A percentile compares a stretch with the other conserved stretches of the same genome.
phyloP scores from a whole-genome alignment of 2,888 invertebrate species.

The Synergus gifuensis region DNA sequence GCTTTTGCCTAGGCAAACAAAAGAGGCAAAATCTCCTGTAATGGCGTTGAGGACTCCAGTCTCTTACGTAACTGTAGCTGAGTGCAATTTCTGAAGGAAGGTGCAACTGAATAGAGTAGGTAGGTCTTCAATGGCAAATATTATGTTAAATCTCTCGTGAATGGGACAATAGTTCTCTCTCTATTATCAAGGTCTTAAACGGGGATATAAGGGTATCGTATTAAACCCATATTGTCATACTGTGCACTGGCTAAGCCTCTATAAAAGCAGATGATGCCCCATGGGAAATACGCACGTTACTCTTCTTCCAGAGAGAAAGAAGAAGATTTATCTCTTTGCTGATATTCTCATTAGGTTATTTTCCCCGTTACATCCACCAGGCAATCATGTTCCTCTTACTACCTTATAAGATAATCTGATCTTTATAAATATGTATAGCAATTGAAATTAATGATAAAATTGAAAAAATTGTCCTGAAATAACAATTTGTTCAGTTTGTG shows the following conservation, averaged over 20 bases:
- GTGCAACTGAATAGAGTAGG: slow-evolving; percentile 60
- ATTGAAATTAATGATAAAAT: background rate
- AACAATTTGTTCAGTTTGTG: too few species aligned
- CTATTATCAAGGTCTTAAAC: slow-evolving; percentile 73
- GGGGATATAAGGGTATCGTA: slow-evolving; percentile 67
- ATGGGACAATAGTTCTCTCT: slow-evolving; percentile 71
- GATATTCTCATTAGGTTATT: slow-evolving; percentile 14
- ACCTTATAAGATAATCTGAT: background rate
- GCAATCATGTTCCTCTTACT: background rate
- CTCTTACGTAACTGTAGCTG: slow-evolving; percentile 47
- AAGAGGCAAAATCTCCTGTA: slow-evolving; percentile 45
- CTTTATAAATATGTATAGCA: background rate
- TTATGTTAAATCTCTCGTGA: slow-evolving; percentile 76
- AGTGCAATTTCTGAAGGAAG: slow-evolving; percentile 60
- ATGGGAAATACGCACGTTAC: slow-evolving; percentile 67
- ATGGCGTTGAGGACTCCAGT: slow-evolving; percentile 42
- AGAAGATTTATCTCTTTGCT: slow-evolving; percentile 11
- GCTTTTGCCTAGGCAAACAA: slow-evolving; percentile 11
- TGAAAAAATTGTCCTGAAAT: background rate
- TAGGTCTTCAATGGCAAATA: slow-evolving; percentile 76
- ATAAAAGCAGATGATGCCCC: slow-evolving; percentile 63
- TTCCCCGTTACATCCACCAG: background rate
- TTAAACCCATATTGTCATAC: slow-evolving; percentile 71
- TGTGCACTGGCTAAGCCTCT: slow-evolving; percentile 54
- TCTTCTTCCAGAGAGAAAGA: slow-evolving; percentile 28